Evolutionary conservation across 30 jellyfish, hydroid and myxozoan genomes (phyloP).

Genomic region (Rhopilema esculentum): DNA sequence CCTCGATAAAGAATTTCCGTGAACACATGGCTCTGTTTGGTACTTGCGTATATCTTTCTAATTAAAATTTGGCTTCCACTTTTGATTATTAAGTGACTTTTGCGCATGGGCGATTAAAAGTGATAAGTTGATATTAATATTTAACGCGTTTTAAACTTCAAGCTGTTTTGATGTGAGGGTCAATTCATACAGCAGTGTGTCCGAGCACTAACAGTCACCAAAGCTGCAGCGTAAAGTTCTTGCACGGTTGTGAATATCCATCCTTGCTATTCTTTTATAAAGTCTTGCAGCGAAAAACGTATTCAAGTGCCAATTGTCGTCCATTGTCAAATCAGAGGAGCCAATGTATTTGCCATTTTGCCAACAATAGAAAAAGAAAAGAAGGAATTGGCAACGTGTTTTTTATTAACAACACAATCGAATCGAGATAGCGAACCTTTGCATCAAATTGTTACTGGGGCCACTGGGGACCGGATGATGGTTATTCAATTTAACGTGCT

Average conservation of each 20-base stretch:
- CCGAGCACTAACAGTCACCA: background rate
- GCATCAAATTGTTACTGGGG: background rate
- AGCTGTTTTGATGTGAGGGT: slow-evolving; percentile 44
- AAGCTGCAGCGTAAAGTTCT: background rate
- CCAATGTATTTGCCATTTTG: background rate
- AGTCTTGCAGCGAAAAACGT: background rate
- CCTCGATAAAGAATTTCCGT: too few species aligned
- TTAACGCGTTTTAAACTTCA: slow-evolving; percentile 50
- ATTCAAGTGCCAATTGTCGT: background rate
- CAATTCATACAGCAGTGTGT: slow-evolving; percentile 6
- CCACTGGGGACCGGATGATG: background rate
- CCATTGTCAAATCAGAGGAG: background rate
- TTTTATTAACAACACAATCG: background rate
- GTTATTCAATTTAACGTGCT: slow-evolving; percentile 28
- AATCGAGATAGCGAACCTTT: background rate
- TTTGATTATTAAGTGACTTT: slow-evolving; percentile 1
- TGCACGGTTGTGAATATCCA: background rate
- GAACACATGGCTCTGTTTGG: too few species aligned
- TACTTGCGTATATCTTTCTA: background rate
- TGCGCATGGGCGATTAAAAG: slow-evolving; percentile 52
- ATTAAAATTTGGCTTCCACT: slow-evolving; percentile 1
- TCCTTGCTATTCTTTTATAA: background rate
- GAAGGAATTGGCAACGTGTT: background rate
- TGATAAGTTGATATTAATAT: slow-evolving; percentile 37
- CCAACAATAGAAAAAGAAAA: background rate